Evolutionary conservation across 2,888 invertebrate species (phyloP), one percentile per base, ranked within the genome.

Genomic region (Agonum fuliginosum): DNA sequence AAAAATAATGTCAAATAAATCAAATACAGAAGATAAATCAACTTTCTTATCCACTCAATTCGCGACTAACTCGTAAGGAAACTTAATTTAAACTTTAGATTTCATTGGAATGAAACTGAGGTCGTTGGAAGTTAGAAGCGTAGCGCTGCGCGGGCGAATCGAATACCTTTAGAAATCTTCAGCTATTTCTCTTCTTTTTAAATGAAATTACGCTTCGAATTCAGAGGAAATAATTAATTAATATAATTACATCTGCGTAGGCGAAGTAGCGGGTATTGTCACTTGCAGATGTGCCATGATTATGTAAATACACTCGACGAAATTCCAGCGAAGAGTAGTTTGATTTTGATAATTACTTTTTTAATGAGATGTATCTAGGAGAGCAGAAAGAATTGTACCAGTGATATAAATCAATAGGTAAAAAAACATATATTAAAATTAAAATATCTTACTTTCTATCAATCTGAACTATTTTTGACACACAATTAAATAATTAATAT

Each of bases 51-150:
- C 71, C 48, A 30, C 51, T 48, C 27, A 46, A 46, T 70, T 17
- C 24, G 24, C 46, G 51, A 46, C 58, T 41, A 67, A 67, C 67
- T 51, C 71, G 46, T 20, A 46, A 27, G 71, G 14, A 71, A 71
- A 71, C 51, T 71, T 46, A 71, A 71, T 71, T 71, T 71, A 71
- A 71, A 71, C 48, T 71, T 71, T 71, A 67, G 41, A 67, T 67
- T 67, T 41, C 22, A 37, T 67, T 41, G 37, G 37, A 67, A 67
- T 67, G 41, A 67, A 67, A 41, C 67, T 20, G 37, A 37, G 41
- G 67, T 67, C 67, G 37, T 14, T 22, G 43, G 19, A n/a, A 6
- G 17, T 24, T n/a, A n/a, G n/a, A n/a, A n/a, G n/a, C n/a, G n/a
- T n/a, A n/a, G n/a, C 12, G 69, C n/a, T 14, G 22, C 46, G 43